Evolutionary conservation across 2,113 vertebrate species (phyloP), one percentile per base, ranked within the genome.

Genomic region (Suncus etruscus): DNA sequence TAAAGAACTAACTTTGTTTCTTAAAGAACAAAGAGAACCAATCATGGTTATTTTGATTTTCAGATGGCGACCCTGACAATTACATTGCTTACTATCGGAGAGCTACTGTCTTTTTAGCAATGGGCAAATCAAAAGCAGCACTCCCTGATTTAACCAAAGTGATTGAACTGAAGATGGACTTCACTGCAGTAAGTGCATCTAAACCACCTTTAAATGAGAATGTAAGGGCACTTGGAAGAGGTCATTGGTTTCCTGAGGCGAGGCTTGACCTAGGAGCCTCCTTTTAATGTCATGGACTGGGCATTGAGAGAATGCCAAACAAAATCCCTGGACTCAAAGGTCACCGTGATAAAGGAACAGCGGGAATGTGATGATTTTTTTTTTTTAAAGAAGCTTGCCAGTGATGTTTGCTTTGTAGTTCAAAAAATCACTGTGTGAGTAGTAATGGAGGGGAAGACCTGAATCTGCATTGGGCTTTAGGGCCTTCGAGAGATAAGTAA

Each of bases 81-180:
- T 99, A 99, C 97, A 97, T 99, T 97, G 98, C 99, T 20, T 99
- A 98, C 97, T 99, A 99, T 97, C 98, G 99, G 97, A 99, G 99
- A 98, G 99, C 99, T 51, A 99, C 99, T 20, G 99, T 99, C 45
- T 99, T 98, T 93, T 97, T 99, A 69, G 99, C 99, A 39, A 99
- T 99, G 99, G 99, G 99, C 75, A 99, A 99, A 96, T 99, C 99
- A 11, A 99, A 99, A 97, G 99, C 99, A 69, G 99, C 99, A 31
- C 98, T 99, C 95, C 99, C 98, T 1, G 99, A 99, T 94, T 96
- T 99, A 93, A 99, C 98, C 97, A 99, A 97, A 98, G 99, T 99
- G 94, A 99, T 99, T 95, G 99, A 99, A 94, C 97, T 99, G 95
- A 99, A 99, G 97, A 98, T 99, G 93, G 99, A 99, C 96, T 99